phyloP scores from a whole-genome alignment of 2,888 invertebrate genomes.

The Noctua comes region DNA sequence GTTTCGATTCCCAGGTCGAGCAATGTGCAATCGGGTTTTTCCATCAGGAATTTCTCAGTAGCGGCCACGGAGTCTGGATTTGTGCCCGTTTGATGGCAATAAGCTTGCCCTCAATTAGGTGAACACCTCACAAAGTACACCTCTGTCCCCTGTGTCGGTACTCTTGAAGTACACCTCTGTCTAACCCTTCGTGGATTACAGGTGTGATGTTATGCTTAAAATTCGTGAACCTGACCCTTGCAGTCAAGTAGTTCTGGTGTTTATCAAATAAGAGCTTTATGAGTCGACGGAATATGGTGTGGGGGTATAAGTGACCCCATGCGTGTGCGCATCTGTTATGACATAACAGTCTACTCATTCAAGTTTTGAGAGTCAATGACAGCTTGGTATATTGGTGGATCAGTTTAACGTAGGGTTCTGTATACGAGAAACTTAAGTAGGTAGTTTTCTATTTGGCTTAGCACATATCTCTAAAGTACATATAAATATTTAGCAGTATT shows the following conservation, averaged over 20 bases:
- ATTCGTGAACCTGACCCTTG: slow-evolving; percentile 56
- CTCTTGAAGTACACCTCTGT: neutral
- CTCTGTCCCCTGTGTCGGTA: no score
- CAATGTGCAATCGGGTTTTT: neutral
- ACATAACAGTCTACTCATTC: slow-evolving; percentile 64
- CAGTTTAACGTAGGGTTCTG: slow-evolving; percentile 30
- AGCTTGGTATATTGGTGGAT: slow-evolving; percentile 34
- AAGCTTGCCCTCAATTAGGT: neutral
- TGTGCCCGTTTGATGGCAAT: neutral
- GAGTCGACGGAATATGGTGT: slow-evolving; percentile 41
- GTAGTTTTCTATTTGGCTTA: neutral
- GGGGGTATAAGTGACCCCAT: slow-evolving; percentile 48
- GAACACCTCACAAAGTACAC: no score
- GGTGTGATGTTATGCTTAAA: neutral
- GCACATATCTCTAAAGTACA: neutral
- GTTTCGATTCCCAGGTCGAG: neutral
- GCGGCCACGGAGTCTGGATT: neutral
- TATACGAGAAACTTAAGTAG: neutral
- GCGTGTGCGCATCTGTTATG: slow-evolving; percentile 59
- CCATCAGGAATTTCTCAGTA: neutral
- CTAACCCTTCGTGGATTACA: neutral
- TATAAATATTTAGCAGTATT: neutral
- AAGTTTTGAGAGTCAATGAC: slow-evolving; percentile 65
- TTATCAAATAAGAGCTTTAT: slow-evolving; percentile 43
- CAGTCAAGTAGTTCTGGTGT: slow-evolving; percentile 15